Conservation (phyloP, 2,797 vertebrate genomes). For the Manis pentadactyla region DNA sequence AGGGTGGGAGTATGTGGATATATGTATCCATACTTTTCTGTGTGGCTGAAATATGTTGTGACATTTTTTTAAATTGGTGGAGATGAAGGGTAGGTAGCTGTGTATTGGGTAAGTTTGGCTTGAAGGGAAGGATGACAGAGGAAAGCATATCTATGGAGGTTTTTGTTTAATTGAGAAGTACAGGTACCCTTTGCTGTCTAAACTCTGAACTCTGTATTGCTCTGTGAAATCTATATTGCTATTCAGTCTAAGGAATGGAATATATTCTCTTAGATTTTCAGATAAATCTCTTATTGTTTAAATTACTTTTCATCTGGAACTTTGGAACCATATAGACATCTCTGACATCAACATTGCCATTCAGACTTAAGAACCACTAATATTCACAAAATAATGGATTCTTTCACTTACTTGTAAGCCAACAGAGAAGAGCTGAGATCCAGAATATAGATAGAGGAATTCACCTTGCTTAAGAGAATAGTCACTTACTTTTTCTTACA, state of each 20-base stretch:
- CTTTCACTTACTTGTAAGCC: conserved; percentile 47
- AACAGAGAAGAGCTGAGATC: conserved; percentile 14
- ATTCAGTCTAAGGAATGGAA: neutral
- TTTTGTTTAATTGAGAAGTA: conserved; percentile 7
- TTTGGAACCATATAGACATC: neutral
- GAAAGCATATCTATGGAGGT: neutral
- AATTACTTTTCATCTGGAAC: conserved; percentile 18
- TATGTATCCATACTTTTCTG: neutral
- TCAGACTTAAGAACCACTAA: neutral
- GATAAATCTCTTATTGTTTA: neutral
- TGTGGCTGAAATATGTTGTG: neutral
- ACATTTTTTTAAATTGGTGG: neutral
- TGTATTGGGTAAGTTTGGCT: neutral
- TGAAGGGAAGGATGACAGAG: neutral
- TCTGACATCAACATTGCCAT: neutral
- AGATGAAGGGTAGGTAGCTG: neutral
- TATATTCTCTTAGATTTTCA: conserved; percentile 41
- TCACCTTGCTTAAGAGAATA: neutral
- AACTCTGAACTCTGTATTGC: neutral
- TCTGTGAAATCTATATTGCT: neutral
- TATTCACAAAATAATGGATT: conserved; percentile 9
- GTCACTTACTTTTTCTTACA: neutral
- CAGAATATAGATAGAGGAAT: neutral
- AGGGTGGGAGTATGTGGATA: neutral
- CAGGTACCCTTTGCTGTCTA: neutral